phyloP scores from a whole-genome alignment of 2,888 invertebrate genomes.

The Cremastobaeus sp. region DNA sequence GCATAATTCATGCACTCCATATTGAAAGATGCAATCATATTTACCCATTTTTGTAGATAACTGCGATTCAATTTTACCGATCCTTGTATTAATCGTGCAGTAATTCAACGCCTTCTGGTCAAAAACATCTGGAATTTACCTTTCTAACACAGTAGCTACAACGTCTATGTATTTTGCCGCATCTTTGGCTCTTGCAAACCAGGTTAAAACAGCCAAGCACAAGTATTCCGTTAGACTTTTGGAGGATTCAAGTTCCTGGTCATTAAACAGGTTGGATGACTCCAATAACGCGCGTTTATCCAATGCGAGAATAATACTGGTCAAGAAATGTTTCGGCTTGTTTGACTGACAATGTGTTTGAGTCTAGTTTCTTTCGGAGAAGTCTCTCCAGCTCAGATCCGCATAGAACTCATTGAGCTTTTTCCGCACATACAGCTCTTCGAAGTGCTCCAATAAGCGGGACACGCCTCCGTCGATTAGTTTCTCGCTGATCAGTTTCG shows the following conservation, averaged over 20 bases:
- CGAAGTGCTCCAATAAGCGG: constrained; percentile 63
- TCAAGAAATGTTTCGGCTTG: constrained; percentile 57
- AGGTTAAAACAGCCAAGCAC: constrained; percentile 69
- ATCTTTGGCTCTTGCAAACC: constrained; percentile 60
- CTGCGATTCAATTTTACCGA: constrained; percentile 66
- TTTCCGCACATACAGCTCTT: constrained; percentile 54
- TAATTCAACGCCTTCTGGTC: constrained; percentile 65
- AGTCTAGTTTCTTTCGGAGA: constrained; percentile 61
- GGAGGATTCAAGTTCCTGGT: constrained; percentile 53
- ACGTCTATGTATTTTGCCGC: constrained; percentile 40
- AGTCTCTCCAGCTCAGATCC: constrained; percentile 59
- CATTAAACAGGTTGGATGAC: constrained; percentile 65
- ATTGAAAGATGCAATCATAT: too few relatives aligned
- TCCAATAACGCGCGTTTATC: constrained; percentile 63
- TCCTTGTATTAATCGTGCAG: constrained; percentile 65
- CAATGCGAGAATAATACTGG: constrained; percentile 64
- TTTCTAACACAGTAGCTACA: constrained; percentile 57
- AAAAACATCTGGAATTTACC: constrained; percentile 66
- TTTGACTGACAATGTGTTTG: constrained; percentile 62
- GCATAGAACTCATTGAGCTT: constrained; percentile 57
- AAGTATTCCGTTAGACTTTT: constrained; percentile 72
- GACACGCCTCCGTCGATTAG: constrained; percentile 61
- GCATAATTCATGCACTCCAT: too few relatives aligned
- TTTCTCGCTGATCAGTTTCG: constrained; percentile 63
- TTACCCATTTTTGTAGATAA: constrained; percentile 64